Conservation (phyloP, 2,888 invertebrate genomes). For the Melanophora roralis region DNA sequence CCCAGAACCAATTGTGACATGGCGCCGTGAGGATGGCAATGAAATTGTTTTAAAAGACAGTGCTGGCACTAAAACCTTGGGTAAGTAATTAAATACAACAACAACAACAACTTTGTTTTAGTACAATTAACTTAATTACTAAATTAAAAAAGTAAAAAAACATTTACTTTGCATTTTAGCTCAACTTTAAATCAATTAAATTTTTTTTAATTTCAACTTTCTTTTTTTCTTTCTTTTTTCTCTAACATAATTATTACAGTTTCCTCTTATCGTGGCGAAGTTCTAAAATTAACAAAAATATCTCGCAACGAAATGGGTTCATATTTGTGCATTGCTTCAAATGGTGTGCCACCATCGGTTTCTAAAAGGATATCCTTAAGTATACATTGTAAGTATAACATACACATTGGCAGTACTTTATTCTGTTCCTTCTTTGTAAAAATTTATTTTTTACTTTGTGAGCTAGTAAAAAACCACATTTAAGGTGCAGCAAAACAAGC, state of each 20-base stretch:
- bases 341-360: conserved; percentile 91
- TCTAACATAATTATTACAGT: conserved; percentile 78
- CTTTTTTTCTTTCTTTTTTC: background rate
- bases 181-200: conserved; percentile 22
- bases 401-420: background rate
- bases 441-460: conserved; percentile 9
- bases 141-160: background rate
- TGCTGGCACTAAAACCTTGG: conserved; percentile 81
- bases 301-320: conserved; percentile 93
- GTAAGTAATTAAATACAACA: conserved; percentile 74
- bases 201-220: background rate
- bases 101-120: too few species aligned
- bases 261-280: conserved; percentile 85
- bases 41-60: conserved; percentile 87
- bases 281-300: conserved; percentile 86
- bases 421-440: background rate
- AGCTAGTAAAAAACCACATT: conserved; percentile 47
- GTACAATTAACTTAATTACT: background rate
- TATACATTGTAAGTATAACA: conserved; percentile 89
- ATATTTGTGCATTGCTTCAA: conserved; percentile 93
- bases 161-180: conserved; percentile 32
- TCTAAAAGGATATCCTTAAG: conserved; percentile 92
- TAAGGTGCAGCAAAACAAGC: conserved; percentile 6
- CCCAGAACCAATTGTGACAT: conserved; percentile 87
- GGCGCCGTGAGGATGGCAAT: conserved; percentile 89